Evolutionary conservation across 2,888 invertebrate species (phyloP).

Genomic region (Eilema depressum): DNA sequence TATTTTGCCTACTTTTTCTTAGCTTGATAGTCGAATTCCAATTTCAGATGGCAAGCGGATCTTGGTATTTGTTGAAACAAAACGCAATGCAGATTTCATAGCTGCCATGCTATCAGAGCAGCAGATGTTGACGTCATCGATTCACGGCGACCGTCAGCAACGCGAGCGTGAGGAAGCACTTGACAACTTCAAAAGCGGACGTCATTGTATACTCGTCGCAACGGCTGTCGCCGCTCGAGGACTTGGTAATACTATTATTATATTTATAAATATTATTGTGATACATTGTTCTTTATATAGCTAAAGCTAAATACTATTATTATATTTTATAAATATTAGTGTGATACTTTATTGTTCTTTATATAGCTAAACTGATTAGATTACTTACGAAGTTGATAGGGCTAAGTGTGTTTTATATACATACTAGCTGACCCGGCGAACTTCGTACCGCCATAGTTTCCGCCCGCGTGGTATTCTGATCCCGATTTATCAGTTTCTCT

Average conservation of each 20-base stretch:
- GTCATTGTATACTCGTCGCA: slow-evolving; percentile 94
- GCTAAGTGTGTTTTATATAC: too few relatives aligned
- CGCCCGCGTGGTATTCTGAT: too few relatives aligned
- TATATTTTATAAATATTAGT: not conserved
- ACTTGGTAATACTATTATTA: slow-evolving; percentile 84
- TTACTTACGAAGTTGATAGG: not conserved
- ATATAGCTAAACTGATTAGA: not conserved
- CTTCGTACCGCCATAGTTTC: too few relatives aligned
- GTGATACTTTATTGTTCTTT: too few relatives aligned
- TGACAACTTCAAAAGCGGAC: slow-evolving; percentile 93
- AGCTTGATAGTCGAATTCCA: not conserved
- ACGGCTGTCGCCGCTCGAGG: slow-evolving; percentile 98
- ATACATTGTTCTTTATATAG: not conserved
- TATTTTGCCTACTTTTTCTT: not conserved
- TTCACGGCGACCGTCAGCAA: slow-evolving; percentile 99
- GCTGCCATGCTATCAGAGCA: slow-evolving; percentile 93
- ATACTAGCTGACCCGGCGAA: too few relatives aligned
- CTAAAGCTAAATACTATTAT: slow-evolving; percentile 39
- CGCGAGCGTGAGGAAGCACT: slow-evolving; percentile 98
- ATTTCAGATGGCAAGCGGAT: slow-evolving; percentile 82
- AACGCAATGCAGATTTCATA: slow-evolving; percentile 95
- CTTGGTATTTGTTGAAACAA: slow-evolving; percentile 96
- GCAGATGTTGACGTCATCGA: slow-evolving; percentile 97
- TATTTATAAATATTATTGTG: not conserved
- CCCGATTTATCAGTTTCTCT: too few relatives aligned